phyloP scores from a whole-genome alignment of 2,113 vertebrate species.

The Notarius quadriscutis region DNA sequence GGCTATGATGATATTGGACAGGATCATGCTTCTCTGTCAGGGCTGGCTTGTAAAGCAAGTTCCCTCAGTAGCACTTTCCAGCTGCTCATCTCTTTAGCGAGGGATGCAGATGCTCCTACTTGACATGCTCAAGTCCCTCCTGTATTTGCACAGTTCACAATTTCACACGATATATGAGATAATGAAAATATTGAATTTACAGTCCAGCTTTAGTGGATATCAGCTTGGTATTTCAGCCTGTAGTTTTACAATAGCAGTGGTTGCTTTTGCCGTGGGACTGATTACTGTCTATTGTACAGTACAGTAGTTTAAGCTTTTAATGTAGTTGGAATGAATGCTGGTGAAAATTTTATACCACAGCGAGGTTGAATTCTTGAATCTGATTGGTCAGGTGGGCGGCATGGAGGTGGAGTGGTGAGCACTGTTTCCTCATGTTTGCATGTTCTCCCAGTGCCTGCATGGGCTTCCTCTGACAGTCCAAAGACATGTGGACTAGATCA shows the following conservation, averaged over 20 bases:
- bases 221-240: background rate
- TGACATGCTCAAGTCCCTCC: conserved; percentile 35
- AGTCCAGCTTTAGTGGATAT: background rate
- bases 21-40: conserved; percentile 32
- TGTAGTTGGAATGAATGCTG: background rate
- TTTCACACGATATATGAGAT: conserved; percentile 3
- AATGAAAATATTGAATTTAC: conserved; percentile 16
- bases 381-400: background rate
- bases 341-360: background rate
- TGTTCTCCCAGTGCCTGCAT: too few species aligned
- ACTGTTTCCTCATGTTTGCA: too few species aligned
- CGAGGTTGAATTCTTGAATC: background rate
- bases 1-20: conserved; percentile 27
- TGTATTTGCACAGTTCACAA: background rate
- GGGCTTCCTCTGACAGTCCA: too few species aligned
- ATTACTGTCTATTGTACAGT: background rate
- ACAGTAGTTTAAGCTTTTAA: background rate
- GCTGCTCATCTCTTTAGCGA: conserved; percentile 29
- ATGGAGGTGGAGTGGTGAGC: too few species aligned
- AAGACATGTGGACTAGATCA: too few species aligned
- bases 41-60: conserved; percentile 27
- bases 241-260: background rate
- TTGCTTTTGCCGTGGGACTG: background rate
- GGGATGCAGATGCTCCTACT: background rate
- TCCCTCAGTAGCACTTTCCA: conserved; percentile 26